These are phyloP conservation scores for Ceyx cyanopectus DNA, from an alignment of 2,113 vertebrate species.

Conservation along the genomic window DNA sequence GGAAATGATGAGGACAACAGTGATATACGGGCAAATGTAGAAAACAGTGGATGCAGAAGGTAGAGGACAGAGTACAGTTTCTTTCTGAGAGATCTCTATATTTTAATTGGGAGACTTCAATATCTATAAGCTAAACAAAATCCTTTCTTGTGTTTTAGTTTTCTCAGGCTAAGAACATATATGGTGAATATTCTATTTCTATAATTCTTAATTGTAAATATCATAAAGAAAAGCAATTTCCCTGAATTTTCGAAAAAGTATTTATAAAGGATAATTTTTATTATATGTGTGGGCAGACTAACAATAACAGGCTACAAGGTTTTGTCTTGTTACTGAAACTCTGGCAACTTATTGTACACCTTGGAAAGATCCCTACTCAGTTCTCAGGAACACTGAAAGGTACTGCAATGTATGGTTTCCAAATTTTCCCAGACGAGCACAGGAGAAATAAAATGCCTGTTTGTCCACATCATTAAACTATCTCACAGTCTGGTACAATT, in stretches of 20 bases:
- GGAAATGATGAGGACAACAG: background rate
- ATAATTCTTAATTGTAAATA: background rate
- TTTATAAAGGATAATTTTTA: background rate
- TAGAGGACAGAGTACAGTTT: background rate
- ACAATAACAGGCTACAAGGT: background rate
- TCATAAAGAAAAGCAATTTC: background rate
- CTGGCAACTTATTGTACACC: background rate
- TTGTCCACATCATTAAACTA: conserved; percentile 34
- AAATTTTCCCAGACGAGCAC: background rate
- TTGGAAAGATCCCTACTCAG: background rate
- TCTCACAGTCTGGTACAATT: background rate
- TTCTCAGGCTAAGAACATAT: background rate
- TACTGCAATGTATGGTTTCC: background rate
- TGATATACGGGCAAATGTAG: background rate
- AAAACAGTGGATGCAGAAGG: background rate
- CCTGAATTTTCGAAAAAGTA: background rate
- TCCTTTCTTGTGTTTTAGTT: background rate
- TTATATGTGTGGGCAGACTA: background rate
- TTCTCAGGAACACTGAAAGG: background rate
- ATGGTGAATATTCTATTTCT: background rate
- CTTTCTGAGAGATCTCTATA: background rate
- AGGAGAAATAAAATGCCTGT: background rate
- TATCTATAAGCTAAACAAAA: background rate
- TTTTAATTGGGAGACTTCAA: background rate
- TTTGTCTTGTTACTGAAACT: conserved; percentile 13